These are phyloP conservation scores for Athetis lepigone DNA, from an alignment of 2,888 invertebrate genomes.

Conservation along the genomic window DNA sequence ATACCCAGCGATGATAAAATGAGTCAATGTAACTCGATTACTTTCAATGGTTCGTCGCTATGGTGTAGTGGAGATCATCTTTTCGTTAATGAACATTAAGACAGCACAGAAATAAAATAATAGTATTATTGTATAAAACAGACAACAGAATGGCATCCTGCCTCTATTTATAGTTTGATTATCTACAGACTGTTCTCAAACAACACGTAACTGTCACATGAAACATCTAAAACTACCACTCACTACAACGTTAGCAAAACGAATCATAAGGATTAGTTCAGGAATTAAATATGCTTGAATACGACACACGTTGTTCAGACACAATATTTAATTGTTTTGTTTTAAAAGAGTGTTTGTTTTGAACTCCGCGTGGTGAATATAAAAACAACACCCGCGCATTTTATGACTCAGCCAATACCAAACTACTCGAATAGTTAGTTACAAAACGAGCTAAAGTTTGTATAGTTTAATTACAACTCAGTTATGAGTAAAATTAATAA, in stretches of 20 bases:
- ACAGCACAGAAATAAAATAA: background rate
- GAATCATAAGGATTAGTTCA: slow-evolving; percentile 53
- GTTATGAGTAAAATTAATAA: slow-evolving; percentile 9
- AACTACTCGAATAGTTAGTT: background rate
- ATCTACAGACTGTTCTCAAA: slow-evolving; percentile 10
- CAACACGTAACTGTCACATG: slow-evolving; percentile 35
- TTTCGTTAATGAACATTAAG: background rate
- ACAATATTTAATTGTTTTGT: slow-evolving; percentile 19
- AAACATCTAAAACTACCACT: slow-evolving; percentile 30
- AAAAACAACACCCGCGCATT: slow-evolving; percentile 6
- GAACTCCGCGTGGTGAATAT: slow-evolving; percentile 4
- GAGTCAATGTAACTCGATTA: slow-evolving; percentile 1
- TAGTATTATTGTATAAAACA: slow-evolving; percentile 2
- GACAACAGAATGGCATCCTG: slow-evolving; percentile 3
- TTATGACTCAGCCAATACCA: slow-evolving; percentile 6
- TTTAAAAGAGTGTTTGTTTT: slow-evolving; percentile 4
- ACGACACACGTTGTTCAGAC: slow-evolving; percentile 18
- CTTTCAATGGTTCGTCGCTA: background rate
- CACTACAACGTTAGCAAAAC: slow-evolving; percentile 35
- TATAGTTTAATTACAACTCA: slow-evolving; percentile 4
- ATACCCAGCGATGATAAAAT: slow-evolving; percentile 21
- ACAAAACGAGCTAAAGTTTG: slow-evolving; percentile 20
- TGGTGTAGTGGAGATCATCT: background rate
- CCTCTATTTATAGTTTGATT: background rate
- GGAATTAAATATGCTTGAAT: slow-evolving; percentile 54